Evolutionary conservation across 2,113 vertebrate species (phyloP).

Genomic region (Ia io): DNA sequence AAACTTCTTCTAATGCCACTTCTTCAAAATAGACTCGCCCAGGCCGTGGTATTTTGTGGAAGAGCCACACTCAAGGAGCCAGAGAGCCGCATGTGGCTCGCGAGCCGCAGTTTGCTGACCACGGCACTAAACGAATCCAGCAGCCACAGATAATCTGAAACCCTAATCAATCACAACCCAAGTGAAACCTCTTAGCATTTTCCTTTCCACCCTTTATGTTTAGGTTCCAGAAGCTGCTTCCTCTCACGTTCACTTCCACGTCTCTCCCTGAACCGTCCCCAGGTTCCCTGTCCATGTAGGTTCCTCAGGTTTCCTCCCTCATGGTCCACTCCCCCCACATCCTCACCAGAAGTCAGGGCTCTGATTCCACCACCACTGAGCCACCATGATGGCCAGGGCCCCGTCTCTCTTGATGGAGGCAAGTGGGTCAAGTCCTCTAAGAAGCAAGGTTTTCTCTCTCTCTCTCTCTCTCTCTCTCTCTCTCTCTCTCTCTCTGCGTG

Average conservation of each 20-base stretch:
- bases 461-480: background rate
- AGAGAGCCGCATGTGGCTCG: no score
- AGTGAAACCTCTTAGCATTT: background rate
- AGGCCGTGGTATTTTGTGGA: no score
- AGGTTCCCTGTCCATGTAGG: no score
- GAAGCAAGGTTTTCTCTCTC: background rate
- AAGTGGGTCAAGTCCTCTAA: background rate
- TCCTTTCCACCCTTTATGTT: background rate
- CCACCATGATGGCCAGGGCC: background rate
- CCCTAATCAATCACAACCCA: background rate
- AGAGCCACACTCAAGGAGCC: no score
- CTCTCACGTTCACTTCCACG: background rate
- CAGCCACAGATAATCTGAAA: conserved; percentile 5
- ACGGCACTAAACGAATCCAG: background rate
- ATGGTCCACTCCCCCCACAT: accelerated
- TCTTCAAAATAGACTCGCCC: no score
- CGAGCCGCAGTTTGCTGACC: no score
- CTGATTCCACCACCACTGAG: background rate
- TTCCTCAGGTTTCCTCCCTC: background rate
- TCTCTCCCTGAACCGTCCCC: background rate
- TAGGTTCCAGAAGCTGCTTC: background rate
- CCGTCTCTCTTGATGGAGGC: background rate
- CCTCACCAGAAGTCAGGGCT: background rate
- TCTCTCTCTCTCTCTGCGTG: background rate
- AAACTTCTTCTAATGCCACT: no score